Evolutionary conservation across 2,113 vertebrate genomes (phyloP), one percentile per base, ranked within the genome.

Genomic region (Pachyramphus minor): DNA sequence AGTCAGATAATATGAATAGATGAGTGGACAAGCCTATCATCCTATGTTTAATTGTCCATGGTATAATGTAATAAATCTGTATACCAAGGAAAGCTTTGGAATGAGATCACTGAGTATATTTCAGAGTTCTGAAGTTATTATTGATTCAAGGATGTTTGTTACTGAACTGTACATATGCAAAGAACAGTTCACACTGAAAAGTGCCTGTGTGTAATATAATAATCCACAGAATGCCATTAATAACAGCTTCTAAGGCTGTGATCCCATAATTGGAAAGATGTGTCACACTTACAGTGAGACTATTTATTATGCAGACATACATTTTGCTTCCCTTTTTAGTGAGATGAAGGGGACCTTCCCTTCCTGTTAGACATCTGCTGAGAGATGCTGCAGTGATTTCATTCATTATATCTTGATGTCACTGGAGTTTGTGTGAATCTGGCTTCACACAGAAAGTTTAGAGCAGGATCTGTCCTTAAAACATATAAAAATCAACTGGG

Each of bases 31-130:
- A 93, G 39, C 33, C 55, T 86, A 77, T 80, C 92, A 81, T 92
- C 35, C 75, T 55, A 11, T 47, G 83, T 90, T 95, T 95, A 96
- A 93, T 96, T 95, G 92, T 67, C 79, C 18, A 0, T 95, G 45
- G 30, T 73, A n/a, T 59, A 90, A 84, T 89, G 55, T 59, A 92
- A 92, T 95, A 89, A 93, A 94, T 96, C 80, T 90, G 30, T 63
- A 84, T 92, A 83, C 50, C 42, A 69, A 74, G 23, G 20, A 80
- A 80, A 73, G n/a, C 42, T 77, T 86, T 71, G 42, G 59, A 94
- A 92, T 84, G 50, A 93, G 45, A 96, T 69, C 71, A 80, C 25
- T 19, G 37, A 74, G 62, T 63, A 12, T 86, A 81, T 93, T 89
- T 81, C 72, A 28, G 45, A 42, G 22, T 67, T 83, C 72, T 93